These are phyloP conservation scores for Drosophila obscura DNA, from an alignment of 1,140 invertebrate species.

Conservation along the genomic window DNA sequence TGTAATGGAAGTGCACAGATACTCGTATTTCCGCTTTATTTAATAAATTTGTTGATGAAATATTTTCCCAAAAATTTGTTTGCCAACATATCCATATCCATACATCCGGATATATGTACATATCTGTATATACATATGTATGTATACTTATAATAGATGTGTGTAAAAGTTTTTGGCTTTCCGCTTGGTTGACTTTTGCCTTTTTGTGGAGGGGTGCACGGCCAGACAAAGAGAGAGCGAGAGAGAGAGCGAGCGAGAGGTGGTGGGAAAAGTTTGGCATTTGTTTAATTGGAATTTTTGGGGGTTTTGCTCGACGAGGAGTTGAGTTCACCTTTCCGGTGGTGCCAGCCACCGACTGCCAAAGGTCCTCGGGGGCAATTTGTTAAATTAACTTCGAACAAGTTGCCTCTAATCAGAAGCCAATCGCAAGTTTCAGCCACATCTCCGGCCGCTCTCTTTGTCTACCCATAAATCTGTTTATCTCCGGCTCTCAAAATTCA, in stretches of 20 bases:
- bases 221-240: slow-evolving; percentile 7
- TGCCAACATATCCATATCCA: slow-evolving; percentile 7
- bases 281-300: slow-evolving; percentile 78
- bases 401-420: slow-evolving; percentile 42
- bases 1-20: slow-evolving; percentile 13
- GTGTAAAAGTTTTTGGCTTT: slow-evolving; percentile 41
- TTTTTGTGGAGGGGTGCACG: slow-evolving; percentile 12
- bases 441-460: neutral
- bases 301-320: neutral
- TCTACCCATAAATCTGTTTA: too few relatives aligned
- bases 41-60: slow-evolving; percentile 24
- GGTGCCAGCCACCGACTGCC: neutral
- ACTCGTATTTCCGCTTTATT: slow-evolving; percentile 11
- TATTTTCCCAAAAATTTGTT: slow-evolving; percentile 23
- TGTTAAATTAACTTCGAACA: slow-evolving; percentile 53
- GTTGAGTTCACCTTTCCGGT: slow-evolving; percentile 20
- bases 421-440: neutral
- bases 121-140: neutral
- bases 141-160: neutral
- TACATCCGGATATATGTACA: neutral
- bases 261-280: slow-evolving; percentile 67
- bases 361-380: slow-evolving; percentile 39
- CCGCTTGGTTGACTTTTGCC: slow-evolving; percentile 26
- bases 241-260: neutral
- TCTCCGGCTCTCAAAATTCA: too few relatives aligned